Percentiles rank a stretch among this genome's conserved stretches.
phyloP scores from a whole-genome alignment of 30 jellyfish, hydroid and myxozoan species.

The Euphysa ruthae region DNA sequence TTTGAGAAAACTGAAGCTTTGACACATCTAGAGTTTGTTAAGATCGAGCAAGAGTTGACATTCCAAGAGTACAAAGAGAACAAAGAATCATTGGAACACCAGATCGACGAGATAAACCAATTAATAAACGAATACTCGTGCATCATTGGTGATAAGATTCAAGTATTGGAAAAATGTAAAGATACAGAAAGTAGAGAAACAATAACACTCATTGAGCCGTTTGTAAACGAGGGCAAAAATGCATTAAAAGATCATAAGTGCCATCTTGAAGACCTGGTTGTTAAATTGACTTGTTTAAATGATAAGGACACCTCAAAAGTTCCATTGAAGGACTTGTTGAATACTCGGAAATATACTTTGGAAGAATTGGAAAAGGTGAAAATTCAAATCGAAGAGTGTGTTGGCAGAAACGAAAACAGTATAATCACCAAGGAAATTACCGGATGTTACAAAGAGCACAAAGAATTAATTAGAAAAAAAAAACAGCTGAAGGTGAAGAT shows the following conservation, averaged over 20 bases:
- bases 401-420: neutral
- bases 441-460: neutral
- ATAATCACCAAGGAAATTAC: neutral
- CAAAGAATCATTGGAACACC: neutral
- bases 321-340: slow-evolving; percentile 9
- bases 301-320: neutral
- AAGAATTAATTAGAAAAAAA: neutral
- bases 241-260: neutral
- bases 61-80: neutral
- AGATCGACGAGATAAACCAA: neutral
- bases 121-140: neutral
- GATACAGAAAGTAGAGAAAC: neutral
- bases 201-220: neutral
- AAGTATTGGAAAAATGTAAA: neutral
- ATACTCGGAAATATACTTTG: neutral
- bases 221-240: neutral
- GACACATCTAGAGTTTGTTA: neutral
- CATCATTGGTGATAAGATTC: neutral
- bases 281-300: neutral
- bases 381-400: neutral
- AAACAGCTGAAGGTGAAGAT: neutral
- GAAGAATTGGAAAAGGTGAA: neutral
- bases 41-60: neutral
- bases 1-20: neutral
- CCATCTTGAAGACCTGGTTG: neutral